These are phyloP conservation scores for Proisotoma minuta DNA, from an alignment of 2,888 invertebrate species.

Conservation along the genomic window DNA sequence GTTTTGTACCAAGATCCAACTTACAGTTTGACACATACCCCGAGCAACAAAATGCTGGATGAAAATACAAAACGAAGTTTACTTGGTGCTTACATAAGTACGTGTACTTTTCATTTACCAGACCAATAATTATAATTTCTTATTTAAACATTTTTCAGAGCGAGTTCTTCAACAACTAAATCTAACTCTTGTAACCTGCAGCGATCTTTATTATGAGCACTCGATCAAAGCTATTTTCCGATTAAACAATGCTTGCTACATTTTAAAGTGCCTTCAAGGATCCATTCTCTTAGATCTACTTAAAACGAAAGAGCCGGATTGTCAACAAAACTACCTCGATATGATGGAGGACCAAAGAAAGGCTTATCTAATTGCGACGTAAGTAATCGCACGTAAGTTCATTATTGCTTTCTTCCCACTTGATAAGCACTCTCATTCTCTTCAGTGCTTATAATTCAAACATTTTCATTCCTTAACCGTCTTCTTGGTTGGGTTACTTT, in stretches of 20 bases:
- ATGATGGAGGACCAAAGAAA: conserved; percentile 80
- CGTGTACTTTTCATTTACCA: conserved; percentile 49
- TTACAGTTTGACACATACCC: conserved; percentile 50
- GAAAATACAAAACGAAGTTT: conserved; percentile 62
- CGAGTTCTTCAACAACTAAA: conserved; percentile 86
- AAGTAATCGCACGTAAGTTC: conserved; percentile 37
- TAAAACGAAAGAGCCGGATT: conserved; percentile 74
- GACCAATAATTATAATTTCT: conserved; percentile 5
- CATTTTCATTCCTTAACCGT: conserved; percentile 5
- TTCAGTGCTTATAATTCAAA: conserved; percentile 4
- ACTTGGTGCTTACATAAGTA: conserved; percentile 77
- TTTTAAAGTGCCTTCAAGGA: conserved; percentile 83
- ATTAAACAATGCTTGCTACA: conserved; percentile 90
- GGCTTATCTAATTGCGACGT: conserved; percentile 58
- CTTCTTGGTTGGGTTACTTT: background rate
- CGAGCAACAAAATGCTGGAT: conserved; percentile 46
- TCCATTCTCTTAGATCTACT: conserved; percentile 78
- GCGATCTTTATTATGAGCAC: conserved; percentile 81
- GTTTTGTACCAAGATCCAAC: conserved; percentile 60
- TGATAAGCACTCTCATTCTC: conserved; percentile 1
- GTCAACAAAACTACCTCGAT: conserved; percentile 78
- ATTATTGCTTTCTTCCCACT: conserved; percentile 1
- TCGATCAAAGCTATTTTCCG: conserved; percentile 84
- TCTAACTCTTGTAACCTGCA: conserved; percentile 80
- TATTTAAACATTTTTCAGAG: conserved; percentile 49